Evolutionary conservation across 1,140 invertebrate genomes (phyloP), one percentile per base, ranked within the genome.

Genomic region (Trigoniulus corallinus): DNA sequence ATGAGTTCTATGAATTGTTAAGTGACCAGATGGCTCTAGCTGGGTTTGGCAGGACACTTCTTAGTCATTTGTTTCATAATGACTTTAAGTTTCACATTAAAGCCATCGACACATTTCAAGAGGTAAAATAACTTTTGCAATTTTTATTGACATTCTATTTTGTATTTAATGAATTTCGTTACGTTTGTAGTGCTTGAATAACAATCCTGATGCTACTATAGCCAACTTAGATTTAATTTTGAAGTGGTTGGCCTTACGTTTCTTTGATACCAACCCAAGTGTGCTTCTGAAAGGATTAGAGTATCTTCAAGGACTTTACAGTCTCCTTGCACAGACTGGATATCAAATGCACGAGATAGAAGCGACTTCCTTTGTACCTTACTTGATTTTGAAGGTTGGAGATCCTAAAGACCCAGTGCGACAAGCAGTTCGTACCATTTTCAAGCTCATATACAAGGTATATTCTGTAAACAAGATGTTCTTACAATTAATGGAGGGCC

Each of bases 221-320:
- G 80, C 79, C 13, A 98, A 97, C 71, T 71, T 96, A 48, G 95
- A 98, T 72, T 69, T 98, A 39, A 82, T 98, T 52, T 71, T 98
- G 12, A 95, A 94, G 66, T 98, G 95, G 95, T 64, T 96, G 53
- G 95, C 92, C 0, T 64, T 98, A 15, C 72, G 93, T 55, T 98
- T 98, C 67, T 97, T 95, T 60, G 94, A 98, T 70, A 98, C 94
- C 10, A 98, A 98, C 72, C 93, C 94, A 20, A 92, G 89, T 23
- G 93, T 98, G 25, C 72, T 98, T 26, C 72, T 96, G 47, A 93
- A 92, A 74, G 88, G 85, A 42, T 68, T 98, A 46, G 93, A 98
- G 57, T 96, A 95, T 69, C 68, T 96, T 4, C 77, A 80, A 50
- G 66, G 74, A 27, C 80, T 95, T 20, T 94, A 97, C 64, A 76